Evolutionary conservation across 2,888 invertebrate genomes (phyloP), one percentile per base, ranked within the genome.

Genomic region (Axea sp.): DNA sequence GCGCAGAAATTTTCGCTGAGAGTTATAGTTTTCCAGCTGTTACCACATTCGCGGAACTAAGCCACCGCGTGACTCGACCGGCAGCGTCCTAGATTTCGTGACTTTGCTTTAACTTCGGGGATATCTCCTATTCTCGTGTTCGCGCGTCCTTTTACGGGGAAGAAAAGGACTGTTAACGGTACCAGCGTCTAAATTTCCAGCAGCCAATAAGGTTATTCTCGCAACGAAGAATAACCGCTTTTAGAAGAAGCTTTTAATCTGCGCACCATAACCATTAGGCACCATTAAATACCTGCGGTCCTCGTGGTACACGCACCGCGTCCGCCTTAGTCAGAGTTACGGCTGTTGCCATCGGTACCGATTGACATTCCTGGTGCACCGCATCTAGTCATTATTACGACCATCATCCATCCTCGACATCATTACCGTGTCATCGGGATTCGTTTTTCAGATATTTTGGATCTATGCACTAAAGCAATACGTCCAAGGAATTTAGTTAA

Each of bases 111-210:
- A n/a, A n/a, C n/a, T n/a, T n/a, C n/a, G n/a, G n/a, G n/a, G n/a
- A n/a, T n/a, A n/a, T n/a, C n/a, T n/a, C n/a, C 77, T 77, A 80
- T 80, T 78, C 77, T 77, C 75, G 78, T 80, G 80, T 81, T 81
- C 79, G 79, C 74, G 75, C 80, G 78, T 78, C 76, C 76, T 76
- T 71, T 74, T 60, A 73, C 65, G 72, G 67, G 68, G 75, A 77
- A 73, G 67, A 37, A 77, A 72, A 74, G 72, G 76, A 78, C 76
- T 76, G 76, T 76, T 81, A 82, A 82, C 81, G 81, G 81, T 78
- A 81, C 68, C 74, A 26, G 80, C 78, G 80, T 82, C 81, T 80
- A 82, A 81, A 80, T 78, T 77, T 78, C 81, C 76, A 79, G 78
- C 77, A 71, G 71, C 75, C 72, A 78, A 79, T 75, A 80, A 76